Conservation (phyloP, 2,113 vertebrate species). For the Meles meles region DNA sequence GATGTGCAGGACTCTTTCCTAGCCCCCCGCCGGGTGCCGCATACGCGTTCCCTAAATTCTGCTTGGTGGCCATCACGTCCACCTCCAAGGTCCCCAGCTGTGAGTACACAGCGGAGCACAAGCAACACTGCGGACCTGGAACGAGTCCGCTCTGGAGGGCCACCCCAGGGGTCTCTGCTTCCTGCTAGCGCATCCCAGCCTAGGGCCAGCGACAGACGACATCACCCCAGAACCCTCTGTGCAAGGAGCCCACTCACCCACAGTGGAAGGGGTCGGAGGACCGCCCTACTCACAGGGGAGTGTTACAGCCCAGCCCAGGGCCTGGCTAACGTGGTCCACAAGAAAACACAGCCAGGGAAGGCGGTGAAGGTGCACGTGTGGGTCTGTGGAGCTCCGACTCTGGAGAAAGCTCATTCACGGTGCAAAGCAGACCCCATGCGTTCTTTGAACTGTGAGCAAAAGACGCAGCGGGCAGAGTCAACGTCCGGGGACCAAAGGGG, state of each 20-base stretch:
- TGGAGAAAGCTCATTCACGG: not conserved
- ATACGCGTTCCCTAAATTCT: fast-evolving
- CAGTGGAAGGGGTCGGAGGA: not conserved
- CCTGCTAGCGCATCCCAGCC: no score
- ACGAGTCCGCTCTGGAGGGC: not conserved
- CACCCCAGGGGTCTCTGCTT: fast-evolving
- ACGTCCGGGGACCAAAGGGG: not conserved
- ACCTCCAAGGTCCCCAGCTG: not conserved
- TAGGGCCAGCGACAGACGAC: not conserved
- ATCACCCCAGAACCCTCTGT: fast-evolving
- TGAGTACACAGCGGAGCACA: not conserved
- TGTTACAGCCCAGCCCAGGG: not conserved
- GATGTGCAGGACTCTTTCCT: not conserved
- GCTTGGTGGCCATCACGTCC: fast-evolving
- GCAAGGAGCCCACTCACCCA: not conserved
- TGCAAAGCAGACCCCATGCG: not conserved
- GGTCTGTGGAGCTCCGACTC: not conserved
- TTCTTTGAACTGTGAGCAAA: not conserved
- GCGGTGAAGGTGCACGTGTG: no score
- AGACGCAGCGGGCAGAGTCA: not conserved
- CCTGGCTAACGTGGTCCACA: not conserved
- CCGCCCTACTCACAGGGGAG: fast-evolving
- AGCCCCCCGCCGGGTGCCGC: not conserved
- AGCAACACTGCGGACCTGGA: no score
- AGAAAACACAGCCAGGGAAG: not conserved